phyloP scores from a whole-genome alignment of 2,797 vertebrate species.

The Anniella stebbinsi region DNA sequence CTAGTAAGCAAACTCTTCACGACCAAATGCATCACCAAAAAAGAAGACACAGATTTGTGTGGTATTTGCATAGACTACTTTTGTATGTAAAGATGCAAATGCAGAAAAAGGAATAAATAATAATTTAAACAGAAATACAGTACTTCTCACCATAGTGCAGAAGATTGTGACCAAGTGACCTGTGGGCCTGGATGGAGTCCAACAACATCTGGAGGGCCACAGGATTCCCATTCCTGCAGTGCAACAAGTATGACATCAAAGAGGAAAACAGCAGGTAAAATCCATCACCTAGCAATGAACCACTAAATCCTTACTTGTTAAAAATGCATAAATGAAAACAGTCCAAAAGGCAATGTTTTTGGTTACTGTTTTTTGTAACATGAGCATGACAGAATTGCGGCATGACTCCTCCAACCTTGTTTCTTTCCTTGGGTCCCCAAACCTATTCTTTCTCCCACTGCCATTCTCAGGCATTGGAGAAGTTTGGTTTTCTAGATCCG shows the following conservation, averaged over 20 bases:
- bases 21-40: no score
- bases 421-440: not conserved
- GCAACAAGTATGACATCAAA: not conserved
- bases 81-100: no score
- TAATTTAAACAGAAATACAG: no score
- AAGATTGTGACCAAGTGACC: no score
- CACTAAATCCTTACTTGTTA: not conserved
- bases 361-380: not conserved
- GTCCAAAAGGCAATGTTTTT: not conserved
- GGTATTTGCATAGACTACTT: no score
- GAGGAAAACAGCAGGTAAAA: no score
- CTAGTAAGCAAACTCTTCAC: not conserved
- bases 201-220: no score
- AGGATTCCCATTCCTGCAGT: no score
- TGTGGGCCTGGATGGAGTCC: no score
- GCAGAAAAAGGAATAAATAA: no score
- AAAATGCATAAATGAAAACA: not conserved
- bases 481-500: not conserved
- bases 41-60: no score
- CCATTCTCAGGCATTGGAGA: not conserved
- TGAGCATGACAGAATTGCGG: not conserved
- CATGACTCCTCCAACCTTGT: not conserved
- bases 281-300: not conserved
- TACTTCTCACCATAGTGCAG: no score
- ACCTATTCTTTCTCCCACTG: not conserved